These are phyloP conservation scores for Cuculus canorus DNA, from an alignment of 2,797 vertebrate genomes.

Conservation along the genomic window DNA sequence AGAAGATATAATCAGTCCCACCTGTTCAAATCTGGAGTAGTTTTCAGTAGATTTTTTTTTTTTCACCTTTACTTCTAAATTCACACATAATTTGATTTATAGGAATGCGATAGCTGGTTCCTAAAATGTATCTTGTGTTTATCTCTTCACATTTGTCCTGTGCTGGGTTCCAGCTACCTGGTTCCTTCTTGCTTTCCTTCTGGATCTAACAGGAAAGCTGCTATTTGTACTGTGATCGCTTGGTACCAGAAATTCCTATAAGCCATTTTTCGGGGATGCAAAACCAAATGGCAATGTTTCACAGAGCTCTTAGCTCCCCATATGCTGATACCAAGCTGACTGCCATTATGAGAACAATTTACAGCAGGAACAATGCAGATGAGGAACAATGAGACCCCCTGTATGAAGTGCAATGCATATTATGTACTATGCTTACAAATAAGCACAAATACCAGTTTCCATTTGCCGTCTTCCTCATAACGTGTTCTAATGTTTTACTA, in stretches of 20 bases:
- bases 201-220: neutral
- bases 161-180: accelerated
- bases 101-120: neutral
- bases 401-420: neutral
- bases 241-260: neutral
- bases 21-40: neutral
- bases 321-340: neutral
- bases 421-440: neutral
- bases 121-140: neutral
- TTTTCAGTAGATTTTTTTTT: neutral
- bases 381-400: neutral
- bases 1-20: neutral
- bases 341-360: neutral
- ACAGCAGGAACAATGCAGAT: neutral
- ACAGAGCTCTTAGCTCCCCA: neutral
- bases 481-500: neutral
- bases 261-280: neutral
- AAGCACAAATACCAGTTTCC: neutral
- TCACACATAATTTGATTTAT: neutral
- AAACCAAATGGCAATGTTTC: neutral
- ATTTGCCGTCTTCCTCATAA: neutral
- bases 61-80: neutral
- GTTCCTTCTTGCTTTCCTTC: neutral
- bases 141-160: neutral
- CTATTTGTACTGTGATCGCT: neutral